Conservation (phyloP, 2,888 invertebrate genomes). For the Bibio marci region DNA sequence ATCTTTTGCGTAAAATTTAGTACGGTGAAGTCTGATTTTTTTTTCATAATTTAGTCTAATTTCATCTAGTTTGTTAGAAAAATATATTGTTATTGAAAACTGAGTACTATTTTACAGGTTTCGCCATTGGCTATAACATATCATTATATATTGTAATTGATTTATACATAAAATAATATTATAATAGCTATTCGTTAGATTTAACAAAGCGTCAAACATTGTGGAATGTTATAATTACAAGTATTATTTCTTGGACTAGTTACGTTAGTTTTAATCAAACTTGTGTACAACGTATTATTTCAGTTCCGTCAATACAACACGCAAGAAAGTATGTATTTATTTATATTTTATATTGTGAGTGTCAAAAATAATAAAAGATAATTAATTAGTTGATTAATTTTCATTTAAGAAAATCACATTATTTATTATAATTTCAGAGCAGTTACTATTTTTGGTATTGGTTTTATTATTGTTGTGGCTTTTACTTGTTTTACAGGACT, state of each 20-base stretch:
- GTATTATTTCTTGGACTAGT: slow-evolving; percentile 39
- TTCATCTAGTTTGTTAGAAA: too few relatives aligned
- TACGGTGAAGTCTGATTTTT: too few relatives aligned
- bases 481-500: slow-evolving; percentile 1
- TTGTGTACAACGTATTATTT: slow-evolving; percentile 51
- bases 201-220: slow-evolving; percentile 43
- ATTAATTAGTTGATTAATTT: too few relatives aligned
- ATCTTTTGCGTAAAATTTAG: too few relatives aligned
- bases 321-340: slow-evolving; percentile 33
- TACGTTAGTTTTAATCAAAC: slow-evolving; percentile 54
- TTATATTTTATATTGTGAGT: neutral
- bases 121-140: too few relatives aligned
- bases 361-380: too few relatives aligned
- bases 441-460: neutral
- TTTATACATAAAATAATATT: too few relatives aligned
- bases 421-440: slow-evolving; percentile 1
- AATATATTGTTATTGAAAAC: too few relatives aligned
- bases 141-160: too few relatives aligned
- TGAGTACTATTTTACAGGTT: too few relatives aligned
- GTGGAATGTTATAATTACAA: slow-evolving; percentile 41
- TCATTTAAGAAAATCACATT: too few relatives aligned
- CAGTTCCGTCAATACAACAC: slow-evolving; percentile 37
- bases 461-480: neutral
- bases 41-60: too few relatives aligned
- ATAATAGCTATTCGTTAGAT: slow-evolving; percentile 39